phyloP scores from a whole-genome alignment of 2,113 vertebrate species.

The Tinamus guttatus region DNA sequence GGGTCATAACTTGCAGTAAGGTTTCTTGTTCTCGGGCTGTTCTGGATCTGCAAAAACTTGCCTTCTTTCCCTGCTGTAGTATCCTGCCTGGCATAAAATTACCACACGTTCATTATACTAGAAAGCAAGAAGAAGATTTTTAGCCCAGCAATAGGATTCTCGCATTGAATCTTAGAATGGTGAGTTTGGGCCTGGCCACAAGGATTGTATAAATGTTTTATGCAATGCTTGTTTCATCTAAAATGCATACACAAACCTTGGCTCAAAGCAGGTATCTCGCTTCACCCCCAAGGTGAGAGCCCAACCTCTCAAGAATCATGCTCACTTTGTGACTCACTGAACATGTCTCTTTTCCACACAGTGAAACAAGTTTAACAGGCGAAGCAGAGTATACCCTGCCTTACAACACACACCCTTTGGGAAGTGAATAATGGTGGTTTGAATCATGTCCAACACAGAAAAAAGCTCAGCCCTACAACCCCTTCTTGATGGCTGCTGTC shows the following conservation, averaged over 20 bases:
- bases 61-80: not conserved
- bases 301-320: not conserved
- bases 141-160: not conserved
- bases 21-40: not conserved
- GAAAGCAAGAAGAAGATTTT: slow-evolving; percentile 11
- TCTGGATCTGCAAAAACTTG: not conserved
- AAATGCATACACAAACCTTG: slow-evolving; percentile 13
- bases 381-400: not conserved
- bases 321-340: slow-evolving; percentile 25
- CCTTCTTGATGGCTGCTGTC: not conserved
- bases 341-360: not conserved
- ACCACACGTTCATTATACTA: not conserved
- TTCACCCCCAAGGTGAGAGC: not conserved
- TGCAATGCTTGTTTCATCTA: slow-evolving; percentile 24
- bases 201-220: slow-evolving; percentile 31
- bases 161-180: not conserved
- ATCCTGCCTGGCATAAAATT: not conserved
- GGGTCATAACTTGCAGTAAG: not conserved
- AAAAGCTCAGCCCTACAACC: not conserved
- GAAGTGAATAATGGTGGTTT: not conserved
- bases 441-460: not conserved
- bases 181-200: not conserved
- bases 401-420: not conserved
- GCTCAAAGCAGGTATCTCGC: not conserved
- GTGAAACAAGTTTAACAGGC: slow-evolving; percentile 44